Percentiles rank a stretch among this genome's conserved stretches.
Conservation (phyloP, 2,113 vertebrate species). For the Polypterus senegalus region DNA sequence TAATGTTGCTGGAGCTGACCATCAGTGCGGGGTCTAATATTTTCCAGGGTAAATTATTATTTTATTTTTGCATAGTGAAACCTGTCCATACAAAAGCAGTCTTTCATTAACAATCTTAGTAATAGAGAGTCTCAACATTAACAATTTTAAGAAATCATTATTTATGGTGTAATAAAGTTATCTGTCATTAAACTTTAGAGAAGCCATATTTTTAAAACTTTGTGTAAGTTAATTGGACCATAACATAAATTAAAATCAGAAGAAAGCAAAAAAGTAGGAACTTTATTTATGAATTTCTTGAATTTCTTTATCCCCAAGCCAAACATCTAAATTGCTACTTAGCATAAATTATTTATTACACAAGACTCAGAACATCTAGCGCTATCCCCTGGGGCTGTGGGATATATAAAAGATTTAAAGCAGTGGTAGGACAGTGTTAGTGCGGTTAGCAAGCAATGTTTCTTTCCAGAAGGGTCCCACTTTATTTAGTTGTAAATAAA, state of each 20-base stretch:
- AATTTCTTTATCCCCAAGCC: slow-evolving; percentile 76
- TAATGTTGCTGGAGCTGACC: too few relatives aligned
- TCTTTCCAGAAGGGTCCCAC: slow-evolving; percentile 68
- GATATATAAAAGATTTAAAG: slow-evolving; percentile 82
- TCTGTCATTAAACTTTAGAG: slow-evolving; percentile 52
- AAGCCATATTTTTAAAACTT: slow-evolving; percentile 64
- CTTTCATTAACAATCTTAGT: background rate
- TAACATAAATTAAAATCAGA: slow-evolving; percentile 71
- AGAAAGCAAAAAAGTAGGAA: slow-evolving; percentile 59
- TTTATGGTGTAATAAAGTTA: slow-evolving; percentile 15
- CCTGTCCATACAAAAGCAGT: background rate
- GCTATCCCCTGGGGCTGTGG: slow-evolving; percentile 68
- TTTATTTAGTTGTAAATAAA: slow-evolving; percentile 77
- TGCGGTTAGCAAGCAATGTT: slow-evolving; percentile 64
- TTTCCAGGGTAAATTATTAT: too few relatives aligned
- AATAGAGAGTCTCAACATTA: background rate
- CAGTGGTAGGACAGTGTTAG: slow-evolving; percentile 52
- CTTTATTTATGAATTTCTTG: slow-evolving; percentile 85
- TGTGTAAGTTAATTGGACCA: slow-evolving; percentile 70
- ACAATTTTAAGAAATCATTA: slow-evolving; percentile 11
- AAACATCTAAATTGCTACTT: slow-evolving; percentile 96
- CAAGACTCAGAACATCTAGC: slow-evolving; percentile 77
- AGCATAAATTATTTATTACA: slow-evolving; percentile 96
- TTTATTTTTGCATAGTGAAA: background rate
- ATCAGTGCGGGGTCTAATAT: too few relatives aligned